Base-by-base conservation (phyloP, 2,888 invertebrate genomes). In the Lottia gigantea region DNA sequence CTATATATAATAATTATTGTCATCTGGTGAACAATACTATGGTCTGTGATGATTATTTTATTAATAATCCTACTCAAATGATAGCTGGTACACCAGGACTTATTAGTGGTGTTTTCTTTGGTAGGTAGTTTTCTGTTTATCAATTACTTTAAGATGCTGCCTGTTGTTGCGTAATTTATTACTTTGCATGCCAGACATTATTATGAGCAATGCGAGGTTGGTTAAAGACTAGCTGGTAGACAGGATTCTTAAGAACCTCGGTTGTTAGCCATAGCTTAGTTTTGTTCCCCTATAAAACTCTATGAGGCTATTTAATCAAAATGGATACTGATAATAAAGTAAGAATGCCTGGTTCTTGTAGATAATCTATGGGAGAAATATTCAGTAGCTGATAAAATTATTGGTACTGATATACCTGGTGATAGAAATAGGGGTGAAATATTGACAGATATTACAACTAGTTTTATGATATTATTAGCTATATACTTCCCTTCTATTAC, bases 401-500 rank as follows among this genome's bases (percentile, higher is more conserved):
- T 81, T 61, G 83, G 82, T 0, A 68, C 68, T 2, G 71, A 74
- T 16, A 67, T 46, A 0, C 68, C 70, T 46, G 80, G 84, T 0
- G 74, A 82, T 47, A 31, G 76, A n/a, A 73, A 66, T 0, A 75
- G 73, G 15, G 84, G 85, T 8, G 85, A 87, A 68, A 93, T 98
- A 73, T 92, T 94, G 80, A 94, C 95, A 15, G 98, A 99, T 87
- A 92, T 96, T 68, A 94, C 96, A 4, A 97, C 98, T 8, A 92
- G 95, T 0, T 98, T 99, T 88, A 97, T 98, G 69, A 93, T 99
- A 80, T 92, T 99, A 45, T 95, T 99, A 80, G 98, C 98, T 83
- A 99, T 99, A 83, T 99, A 98, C 91, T 99, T 99, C 90, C 99
- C 99, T 25, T 98, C 98, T 23, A 98, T 97, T 62, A 99, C 99